Evolutionary conservation across 1,140 invertebrate species (phyloP).

Genomic region (fruit fly (Drosophila melanogaster)): DNA sequence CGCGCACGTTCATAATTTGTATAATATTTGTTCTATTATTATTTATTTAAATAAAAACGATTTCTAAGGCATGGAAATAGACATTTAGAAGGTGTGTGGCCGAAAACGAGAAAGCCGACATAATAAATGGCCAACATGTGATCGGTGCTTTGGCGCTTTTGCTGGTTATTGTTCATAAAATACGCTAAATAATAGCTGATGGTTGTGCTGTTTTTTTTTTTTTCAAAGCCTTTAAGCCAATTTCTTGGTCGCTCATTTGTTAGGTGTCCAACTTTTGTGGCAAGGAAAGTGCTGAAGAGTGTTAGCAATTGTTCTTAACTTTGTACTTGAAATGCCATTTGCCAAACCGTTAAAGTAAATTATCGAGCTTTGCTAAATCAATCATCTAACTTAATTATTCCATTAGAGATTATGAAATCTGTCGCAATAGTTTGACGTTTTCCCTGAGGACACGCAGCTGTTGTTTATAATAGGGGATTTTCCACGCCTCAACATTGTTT

Average conservation of each 20-base stretch:
- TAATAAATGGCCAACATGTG: slow-evolving; percentile 75
- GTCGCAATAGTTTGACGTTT: slow-evolving; percentile 41
- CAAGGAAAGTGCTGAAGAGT: not conserved
- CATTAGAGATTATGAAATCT: slow-evolving; percentile 18
- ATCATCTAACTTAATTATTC: slow-evolving; percentile 6
- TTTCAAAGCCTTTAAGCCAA: slow-evolving; percentile 54
- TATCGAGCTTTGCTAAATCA: no score
- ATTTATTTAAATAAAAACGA: slow-evolving; percentile 67
- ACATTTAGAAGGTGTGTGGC: slow-evolving; percentile 6
- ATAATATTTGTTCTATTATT: slow-evolving; percentile 29
- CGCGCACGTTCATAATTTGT: slow-evolving; percentile 12
- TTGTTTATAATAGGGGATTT: slow-evolving; percentile 8
- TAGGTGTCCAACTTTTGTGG: slow-evolving; percentile 50
- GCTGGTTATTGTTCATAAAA: slow-evolving; percentile 35
- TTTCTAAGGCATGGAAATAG: slow-evolving; percentile 59
- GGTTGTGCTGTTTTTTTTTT: slow-evolving; percentile 13
- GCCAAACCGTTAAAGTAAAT: slow-evolving; percentile 1
- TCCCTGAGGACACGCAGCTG: slow-evolving; percentile 38
- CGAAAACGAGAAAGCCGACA: slow-evolving; percentile 11
- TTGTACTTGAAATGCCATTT: not conserved
- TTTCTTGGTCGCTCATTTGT: slow-evolving; percentile 69
- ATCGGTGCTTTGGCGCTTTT: slow-evolving; percentile 36
- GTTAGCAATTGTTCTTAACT: not conserved
- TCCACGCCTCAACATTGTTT: slow-evolving; percentile 6
- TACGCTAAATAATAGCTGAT: slow-evolving; percentile 51